Percentiles rank a stretch among this genome's conserved stretches.
Conservation (phyloP, 2,113 vertebrate genomes). For the Halcyon senegalensis region DNA sequence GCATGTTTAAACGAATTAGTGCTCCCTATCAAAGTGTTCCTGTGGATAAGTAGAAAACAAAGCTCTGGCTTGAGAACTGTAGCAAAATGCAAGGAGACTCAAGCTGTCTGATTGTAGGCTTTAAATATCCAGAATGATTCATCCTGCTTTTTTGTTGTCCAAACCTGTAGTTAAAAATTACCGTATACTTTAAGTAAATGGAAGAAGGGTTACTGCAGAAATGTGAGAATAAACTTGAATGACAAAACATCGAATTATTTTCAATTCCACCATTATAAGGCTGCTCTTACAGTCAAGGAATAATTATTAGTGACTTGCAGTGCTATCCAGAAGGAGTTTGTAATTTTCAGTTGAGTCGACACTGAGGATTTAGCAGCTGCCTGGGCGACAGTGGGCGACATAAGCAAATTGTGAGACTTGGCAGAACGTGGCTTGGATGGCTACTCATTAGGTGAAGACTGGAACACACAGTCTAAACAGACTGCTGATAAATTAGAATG, state of each 20-base stretch:
- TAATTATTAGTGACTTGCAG: constrained; percentile 53
- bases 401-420: constrained; percentile 53
- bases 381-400: constrained; percentile 34
- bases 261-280: constrained; percentile 22
- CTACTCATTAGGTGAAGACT: constrained; percentile 37
- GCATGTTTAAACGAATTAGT: constrained; percentile 1
- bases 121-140: constrained; percentile 66
- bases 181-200: constrained; percentile 47
- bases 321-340: constrained; percentile 43
- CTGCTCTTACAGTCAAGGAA: constrained; percentile 38
- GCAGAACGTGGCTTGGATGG: constrained; percentile 42
- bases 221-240: constrained; percentile 59
- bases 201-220: constrained; percentile 47
- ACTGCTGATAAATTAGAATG: constrained; percentile 6
- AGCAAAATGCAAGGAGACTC: constrained; percentile 49
- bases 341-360: constrained; percentile 40
- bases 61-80: constrained; percentile 47
- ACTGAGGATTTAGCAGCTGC: constrained; percentile 62
- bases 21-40: not conserved
- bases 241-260: constrained; percentile 55
- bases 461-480: constrained; percentile 33
- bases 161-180: constrained; percentile 71
- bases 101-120: constrained; percentile 67
- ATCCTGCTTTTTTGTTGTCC: constrained; percentile 61
- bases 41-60: constrained; percentile 42